Base-by-base conservation (phyloP, 2,113 vertebrate genomes). In the Hemicordylus capensis region DNA sequence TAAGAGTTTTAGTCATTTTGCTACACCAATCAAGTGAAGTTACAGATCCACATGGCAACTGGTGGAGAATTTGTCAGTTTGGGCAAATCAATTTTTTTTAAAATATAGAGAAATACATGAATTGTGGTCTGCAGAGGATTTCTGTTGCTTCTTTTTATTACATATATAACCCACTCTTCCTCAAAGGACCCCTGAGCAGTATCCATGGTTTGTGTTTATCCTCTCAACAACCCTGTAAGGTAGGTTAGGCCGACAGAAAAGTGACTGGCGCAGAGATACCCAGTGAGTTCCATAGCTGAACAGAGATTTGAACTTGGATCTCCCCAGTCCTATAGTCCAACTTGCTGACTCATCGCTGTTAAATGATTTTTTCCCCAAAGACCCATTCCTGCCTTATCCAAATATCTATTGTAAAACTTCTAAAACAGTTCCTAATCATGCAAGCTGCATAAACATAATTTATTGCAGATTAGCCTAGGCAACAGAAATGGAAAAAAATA, bases 401-500 rank as follows among this genome's bases (percentile, higher is more conserved):
- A 0, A 15, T 24, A 67, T 72, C 59, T 34, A 48, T 58, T 69
- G 34, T 8, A 44, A 76, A 34, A 81, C n/a, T n/a, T n/a, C n/a
- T n/a, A n/a, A n/a, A n/a, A n/a, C n/a, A n/a, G n/a, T n/a, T 84
- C 44, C 58, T 42, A 81, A 75, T 1, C 17, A 4, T 56, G 4
- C 11, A 46, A 28, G 9, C 3, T 26, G 58, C 34, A 51, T 81
- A n/a, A 69, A 6, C 75, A 15, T 34, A 85, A 59, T 42, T 85
- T 73, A 19, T 56, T 28, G 59, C 0, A 83, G 4, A 3, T 61
- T 31, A 72, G 4, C 44, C 28, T 48, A 56, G 3, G 82, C 2
- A 1, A 85, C 1, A 15, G 42, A 87, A 66, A 89, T 85, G 75
- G 28, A n/a, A 90, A 42, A 78, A 83, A 93, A 75, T 42, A 10